These are phyloP conservation scores for Amphiprion ocellaris DNA, from an alignment of 2,113 vertebrate species.

Conservation along the genomic window DNA sequence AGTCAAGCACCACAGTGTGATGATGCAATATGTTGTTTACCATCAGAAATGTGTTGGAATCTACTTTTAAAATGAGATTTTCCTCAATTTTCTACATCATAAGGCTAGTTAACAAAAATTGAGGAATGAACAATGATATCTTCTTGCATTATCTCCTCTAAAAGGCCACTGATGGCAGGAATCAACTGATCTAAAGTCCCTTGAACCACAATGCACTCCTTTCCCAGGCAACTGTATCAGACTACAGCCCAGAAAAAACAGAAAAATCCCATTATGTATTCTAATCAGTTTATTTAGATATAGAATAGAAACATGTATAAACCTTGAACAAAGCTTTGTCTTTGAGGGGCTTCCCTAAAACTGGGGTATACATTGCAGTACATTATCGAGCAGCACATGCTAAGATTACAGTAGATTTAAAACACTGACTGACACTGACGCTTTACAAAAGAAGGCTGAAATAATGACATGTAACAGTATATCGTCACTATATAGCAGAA, in stretches of 20 bases:
- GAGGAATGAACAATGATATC: not conserved
- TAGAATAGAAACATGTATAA: not conserved
- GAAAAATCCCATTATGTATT: not conserved
- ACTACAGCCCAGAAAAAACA: not conserved
- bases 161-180: not conserved
- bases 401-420: not conserved
- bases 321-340: no score
- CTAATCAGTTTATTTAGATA: not conserved
- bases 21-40: conserved; percentile 1
- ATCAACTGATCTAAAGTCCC: not conserved
- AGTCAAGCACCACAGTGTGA: not conserved
- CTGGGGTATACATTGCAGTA: no score
- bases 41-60: not conserved
- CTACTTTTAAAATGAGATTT: not conserved
- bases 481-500: no score
- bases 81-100: not conserved
- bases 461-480: no score
- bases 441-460: no score
- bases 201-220: not conserved
- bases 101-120: not conserved
- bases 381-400: not conserved
- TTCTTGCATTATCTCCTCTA: not conserved
- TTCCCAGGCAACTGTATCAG: not conserved
- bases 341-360: no score
- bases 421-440: not conserved